These are phyloP conservation scores for Geotrupes spiniger DNA, from an alignment of 2,888 invertebrate species.

Conservation along the genomic window DNA sequence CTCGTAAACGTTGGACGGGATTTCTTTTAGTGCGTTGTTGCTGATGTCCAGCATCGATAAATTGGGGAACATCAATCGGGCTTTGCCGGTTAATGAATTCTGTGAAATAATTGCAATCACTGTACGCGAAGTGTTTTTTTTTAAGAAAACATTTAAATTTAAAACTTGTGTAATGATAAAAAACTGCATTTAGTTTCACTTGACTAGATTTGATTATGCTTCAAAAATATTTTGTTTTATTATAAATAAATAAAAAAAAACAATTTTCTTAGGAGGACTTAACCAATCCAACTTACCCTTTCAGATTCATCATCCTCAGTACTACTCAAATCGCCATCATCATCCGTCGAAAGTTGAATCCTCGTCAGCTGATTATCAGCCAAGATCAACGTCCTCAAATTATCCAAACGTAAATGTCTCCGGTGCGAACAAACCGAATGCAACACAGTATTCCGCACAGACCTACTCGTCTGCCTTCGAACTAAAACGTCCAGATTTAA, in stretches of 20 bases:
- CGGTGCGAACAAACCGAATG: constrained; percentile 82
- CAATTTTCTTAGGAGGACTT: too few relatives aligned
- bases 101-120: constrained; percentile 11
- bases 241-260: neutral
- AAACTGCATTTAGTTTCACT: too few relatives aligned
- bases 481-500: constrained; percentile 39
- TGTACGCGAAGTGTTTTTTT: too few relatives aligned
- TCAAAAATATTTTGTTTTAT: too few relatives aligned
- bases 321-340: constrained; percentile 65
- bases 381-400: constrained; percentile 76
- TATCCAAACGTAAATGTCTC: constrained; percentile 79
- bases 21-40: constrained; percentile 74
- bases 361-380: constrained; percentile 82
- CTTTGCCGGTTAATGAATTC: constrained; percentile 51
- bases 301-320: constrained; percentile 61
- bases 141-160: too few relatives aligned
- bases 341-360: constrained; percentile 78
- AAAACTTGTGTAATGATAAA: too few relatives aligned
- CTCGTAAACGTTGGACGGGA: constrained; percentile 83
- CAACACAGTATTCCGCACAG: constrained; percentile 69
- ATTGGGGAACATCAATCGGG: constrained; percentile 83
- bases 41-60: constrained; percentile 94
- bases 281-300: constrained; percentile 51
- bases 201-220: too few relatives aligned
- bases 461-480: constrained; percentile 56